Evolutionary conservation across 2,797 vertebrate genomes (phyloP).

Genomic region (Notolepis coatsorum): DNA sequence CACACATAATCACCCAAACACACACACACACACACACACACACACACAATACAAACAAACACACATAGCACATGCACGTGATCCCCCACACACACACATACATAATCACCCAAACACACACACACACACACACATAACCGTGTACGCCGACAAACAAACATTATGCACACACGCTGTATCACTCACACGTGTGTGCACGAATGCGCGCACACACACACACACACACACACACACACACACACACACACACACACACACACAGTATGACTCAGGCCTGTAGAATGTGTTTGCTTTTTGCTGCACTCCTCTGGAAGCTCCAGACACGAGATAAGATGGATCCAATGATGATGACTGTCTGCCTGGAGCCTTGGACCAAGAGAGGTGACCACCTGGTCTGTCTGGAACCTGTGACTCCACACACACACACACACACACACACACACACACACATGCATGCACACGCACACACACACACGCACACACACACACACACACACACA

Average conservation of each 20-base stretch:
- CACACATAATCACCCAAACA: background rate
- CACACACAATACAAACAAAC: too few species aligned
- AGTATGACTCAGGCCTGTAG: constrained; percentile 68
- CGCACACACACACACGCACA: too few species aligned
- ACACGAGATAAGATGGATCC: constrained; percentile 76
- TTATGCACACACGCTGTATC: too few species aligned
- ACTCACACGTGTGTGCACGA: too few species aligned
- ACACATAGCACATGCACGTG: too few species aligned
- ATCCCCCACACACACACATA: too few species aligned
- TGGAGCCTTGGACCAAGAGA: constrained; percentile 55
- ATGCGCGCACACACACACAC: background rate
- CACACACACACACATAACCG: too few species aligned
- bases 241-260: constrained; percentile 20
- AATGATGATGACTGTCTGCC: constrained; percentile 70
- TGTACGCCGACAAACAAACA: too few species aligned
- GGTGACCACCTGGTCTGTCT: constrained; percentile 46
- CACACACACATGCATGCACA: background rate
- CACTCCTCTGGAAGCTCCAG: constrained; percentile 71
- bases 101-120: too few species aligned
- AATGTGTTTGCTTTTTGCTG: constrained; percentile 71
- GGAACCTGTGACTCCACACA: constrained; percentile 29
- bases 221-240: background rate
- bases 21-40: too few species aligned
- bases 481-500: too few species aligned
- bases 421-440: constrained; percentile 1